Base-by-base conservation (phyloP, 2,113 vertebrate genomes). In the Neodon shergylaensis region DNA sequence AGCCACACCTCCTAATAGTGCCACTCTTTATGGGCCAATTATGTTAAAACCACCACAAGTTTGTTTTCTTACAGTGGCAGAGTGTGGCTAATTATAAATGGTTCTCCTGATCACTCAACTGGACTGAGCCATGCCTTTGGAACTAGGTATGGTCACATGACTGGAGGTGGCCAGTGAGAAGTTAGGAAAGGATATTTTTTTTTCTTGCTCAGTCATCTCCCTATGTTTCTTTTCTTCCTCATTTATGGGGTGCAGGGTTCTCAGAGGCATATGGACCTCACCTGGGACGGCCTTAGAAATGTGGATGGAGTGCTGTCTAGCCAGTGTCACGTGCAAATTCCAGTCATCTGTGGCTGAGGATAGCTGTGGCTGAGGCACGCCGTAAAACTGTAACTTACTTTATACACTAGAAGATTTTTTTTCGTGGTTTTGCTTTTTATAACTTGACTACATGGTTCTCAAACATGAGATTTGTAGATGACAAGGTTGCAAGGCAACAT, bases 11-110 rank as follows among this genome's bases (percentile, higher is more conserved):
- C 19, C 19, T 73, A 72, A 22, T 21, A 72, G 70, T 72, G 36
- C 36, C 70, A 9, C 17, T 72, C 36, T 19, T 7, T 21, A 72
- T 72, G 36, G 36, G 70, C 19, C 70, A 73, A 39, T 73, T 73
- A 73, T 9, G n/a, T 73, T 73, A 2, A 73, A 39, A 73, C 70
- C 70, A 73, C 14, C 70, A 73, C 1, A 58, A 58, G 44, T 33
- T 86, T 82, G 26, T 90, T 96, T 94, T 83, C 79, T 94, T 78
- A 85, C 39, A 54, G 42, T 90, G n/a, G 24, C 36, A 70, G 47
- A 88, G 33, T 61, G 10, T 33, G 12, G n/a, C 61, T 93, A 19
- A 90, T 94, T 74, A 68, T 91, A 86, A 92, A 72, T 49, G 14
- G 16, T 84, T 94, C 81, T 63, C 66, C 85, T 78, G 24, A 63